Percentiles rank a stretch among this genome's conserved stretches.
phyloP scores from a whole-genome alignment of 2,888 invertebrate genomes.

The Urechis unicinctus region DNA sequence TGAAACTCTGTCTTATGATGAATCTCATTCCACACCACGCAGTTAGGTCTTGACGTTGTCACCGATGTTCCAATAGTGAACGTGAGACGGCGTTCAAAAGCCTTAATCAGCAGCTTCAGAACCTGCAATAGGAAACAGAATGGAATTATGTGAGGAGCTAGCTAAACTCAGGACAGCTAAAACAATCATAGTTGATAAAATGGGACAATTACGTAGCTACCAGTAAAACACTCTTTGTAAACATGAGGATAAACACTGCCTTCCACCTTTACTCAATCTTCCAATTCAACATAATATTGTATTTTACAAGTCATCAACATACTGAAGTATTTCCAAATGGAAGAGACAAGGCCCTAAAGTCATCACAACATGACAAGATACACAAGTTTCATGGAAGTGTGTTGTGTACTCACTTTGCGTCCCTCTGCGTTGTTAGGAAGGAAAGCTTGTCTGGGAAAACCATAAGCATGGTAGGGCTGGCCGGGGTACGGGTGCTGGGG shows the following conservation, averaged over 20 bases:
- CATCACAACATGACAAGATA: background rate
- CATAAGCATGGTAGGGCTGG: slow-evolving; percentile 52
- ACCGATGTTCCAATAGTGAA: slow-evolving; percentile 73
- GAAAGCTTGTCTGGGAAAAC: slow-evolving; percentile 58
- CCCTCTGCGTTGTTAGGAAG: slow-evolving; percentile 79
- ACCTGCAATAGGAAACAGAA: slow-evolving; percentile 44
- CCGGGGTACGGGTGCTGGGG: slow-evolving; percentile 47
- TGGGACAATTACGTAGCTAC: background rate
- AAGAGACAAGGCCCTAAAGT: too few relatives aligned
- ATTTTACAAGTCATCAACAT: too few relatives aligned
- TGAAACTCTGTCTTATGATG: slow-evolving; percentile 74
- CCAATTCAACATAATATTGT: too few relatives aligned
- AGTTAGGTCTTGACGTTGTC: slow-evolving; percentile 85
- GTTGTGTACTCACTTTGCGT: slow-evolving; percentile 54
- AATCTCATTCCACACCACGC: slow-evolving; percentile 85
- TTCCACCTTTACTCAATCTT: too few relatives aligned
- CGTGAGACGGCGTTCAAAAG: slow-evolving; percentile 20
- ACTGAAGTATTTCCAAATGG: too few relatives aligned
- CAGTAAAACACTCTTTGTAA: too few relatives aligned
- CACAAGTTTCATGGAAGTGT: background rate
- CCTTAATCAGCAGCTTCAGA: slow-evolving; percentile 17
- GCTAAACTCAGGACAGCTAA: background rate
- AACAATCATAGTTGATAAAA: background rate
- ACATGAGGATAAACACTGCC: too few relatives aligned
- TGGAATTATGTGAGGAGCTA: background rate